Percentiles rank a stretch among this genome's conserved stretches.
Conservation (phyloP, 2,797 vertebrate genomes). For the Falco peregrinus region DNA sequence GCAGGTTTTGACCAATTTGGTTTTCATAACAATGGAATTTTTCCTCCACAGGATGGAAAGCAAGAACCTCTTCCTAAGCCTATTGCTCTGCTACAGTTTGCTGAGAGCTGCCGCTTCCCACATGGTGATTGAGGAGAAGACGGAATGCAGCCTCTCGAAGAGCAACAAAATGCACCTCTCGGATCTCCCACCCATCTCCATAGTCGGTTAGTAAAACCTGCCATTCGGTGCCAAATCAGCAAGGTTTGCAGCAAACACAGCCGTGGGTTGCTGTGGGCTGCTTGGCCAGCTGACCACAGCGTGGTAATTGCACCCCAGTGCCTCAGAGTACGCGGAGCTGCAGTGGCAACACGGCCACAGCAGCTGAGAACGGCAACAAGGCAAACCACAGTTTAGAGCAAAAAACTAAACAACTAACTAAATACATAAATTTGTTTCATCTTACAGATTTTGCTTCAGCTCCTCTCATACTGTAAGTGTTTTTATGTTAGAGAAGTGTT, state of each 20-base stretch:
- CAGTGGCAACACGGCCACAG: neutral
- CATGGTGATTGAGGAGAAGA: slow-evolving; percentile 65
- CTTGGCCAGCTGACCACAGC: neutral
- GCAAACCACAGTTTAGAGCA: neutral
- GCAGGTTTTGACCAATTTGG: neutral
- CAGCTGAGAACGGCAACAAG: too few species aligned
- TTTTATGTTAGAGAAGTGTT: neutral
- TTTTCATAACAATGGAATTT: neutral
- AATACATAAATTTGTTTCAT: too few species aligned
- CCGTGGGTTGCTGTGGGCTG: neutral
- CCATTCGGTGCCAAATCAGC: fast-evolving
- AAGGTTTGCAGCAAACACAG: neutral
- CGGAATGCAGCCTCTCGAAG: slow-evolving; percentile 30
- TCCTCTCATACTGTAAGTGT: neutral
- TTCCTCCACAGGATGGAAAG: slow-evolving; percentile 53
- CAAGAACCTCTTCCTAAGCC: slow-evolving; percentile 62
- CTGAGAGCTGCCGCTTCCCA: slow-evolving; percentile 53
- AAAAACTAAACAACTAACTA: neutral
- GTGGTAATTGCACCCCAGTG: neutral
- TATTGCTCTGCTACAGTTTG: slow-evolving; percentile 67
- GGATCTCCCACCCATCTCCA: slow-evolving; percentile 75
- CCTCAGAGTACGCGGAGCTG: neutral
- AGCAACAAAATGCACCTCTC: slow-evolving; percentile 53
- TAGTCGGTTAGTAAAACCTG: slow-evolving; percentile 72
- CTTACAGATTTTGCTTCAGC: neutral